Conservation (phyloP, 2,113 vertebrate genomes). For the Prunella fulvescens region DNA sequence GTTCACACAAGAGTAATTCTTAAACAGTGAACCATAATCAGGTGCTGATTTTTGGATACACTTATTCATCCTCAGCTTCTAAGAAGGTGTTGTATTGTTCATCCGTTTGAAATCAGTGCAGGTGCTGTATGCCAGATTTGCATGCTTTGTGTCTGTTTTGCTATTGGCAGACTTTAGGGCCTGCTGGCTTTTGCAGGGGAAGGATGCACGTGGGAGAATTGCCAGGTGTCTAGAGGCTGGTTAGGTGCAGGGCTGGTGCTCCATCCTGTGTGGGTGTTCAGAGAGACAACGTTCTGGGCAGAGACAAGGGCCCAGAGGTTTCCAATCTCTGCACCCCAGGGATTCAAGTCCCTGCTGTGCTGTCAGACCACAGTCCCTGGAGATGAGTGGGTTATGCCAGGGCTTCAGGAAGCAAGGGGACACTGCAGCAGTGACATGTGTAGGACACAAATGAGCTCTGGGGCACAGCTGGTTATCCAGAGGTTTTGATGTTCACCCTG, state of each 20-base stretch:
- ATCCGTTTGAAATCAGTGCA: neutral
- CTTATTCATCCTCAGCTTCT: neutral
- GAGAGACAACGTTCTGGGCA: neutral
- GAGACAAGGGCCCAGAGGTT: fast-evolving
- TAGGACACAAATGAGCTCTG: neutral
- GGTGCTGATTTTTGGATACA: neutral
- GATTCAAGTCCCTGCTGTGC: neutral
- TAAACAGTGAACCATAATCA: neutral
- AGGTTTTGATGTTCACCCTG: fast-evolving
- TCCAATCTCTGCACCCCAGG: neutral
- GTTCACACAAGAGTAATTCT: neutral
- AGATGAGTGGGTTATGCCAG: neutral
- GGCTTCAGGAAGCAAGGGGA: neutral
- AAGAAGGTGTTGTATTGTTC: neutral
- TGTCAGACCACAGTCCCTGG: neutral
- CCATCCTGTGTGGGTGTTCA: fast-evolving
- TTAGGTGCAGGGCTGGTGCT: fast-evolving
- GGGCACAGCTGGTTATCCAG: neutral
- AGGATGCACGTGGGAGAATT: neutral
- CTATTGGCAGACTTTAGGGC: no score
- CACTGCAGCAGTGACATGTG: neutral
- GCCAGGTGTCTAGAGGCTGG: neutral
- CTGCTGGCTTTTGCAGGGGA: neutral
- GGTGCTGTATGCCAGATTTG: neutral
- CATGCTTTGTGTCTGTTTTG: neutral